A percentile compares a stretch with the other conserved stretches of the same genome.
These are phyloP conservation scores for Brachionus paranguensis DNA, from an alignment of 1,140 invertebrate genomes.

Conservation along the genomic window DNA sequence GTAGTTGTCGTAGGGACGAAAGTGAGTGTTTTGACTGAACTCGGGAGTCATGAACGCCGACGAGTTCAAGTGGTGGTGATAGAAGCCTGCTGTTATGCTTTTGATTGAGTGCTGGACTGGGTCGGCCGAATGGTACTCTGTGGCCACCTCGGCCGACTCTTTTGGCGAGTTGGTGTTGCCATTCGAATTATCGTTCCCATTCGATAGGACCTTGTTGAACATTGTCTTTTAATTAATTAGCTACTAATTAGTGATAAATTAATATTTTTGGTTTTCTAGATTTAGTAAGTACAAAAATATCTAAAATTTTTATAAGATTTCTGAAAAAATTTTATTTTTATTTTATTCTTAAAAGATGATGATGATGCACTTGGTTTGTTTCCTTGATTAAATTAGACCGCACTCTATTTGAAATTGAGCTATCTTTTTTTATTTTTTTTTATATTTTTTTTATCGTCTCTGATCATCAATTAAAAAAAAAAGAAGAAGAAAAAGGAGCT, in stretches of 20 bases:
- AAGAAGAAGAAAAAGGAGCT: background rate
- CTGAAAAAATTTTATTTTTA: background rate
- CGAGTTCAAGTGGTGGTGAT: background rate
- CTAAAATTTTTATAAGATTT: constrained; percentile 26
- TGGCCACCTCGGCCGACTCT: background rate
- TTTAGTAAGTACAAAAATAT: background rate
- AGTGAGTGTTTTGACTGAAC: background rate
- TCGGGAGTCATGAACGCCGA: constrained; percentile 19
- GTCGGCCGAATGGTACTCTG: background rate
- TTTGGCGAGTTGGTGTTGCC: constrained; percentile 6
- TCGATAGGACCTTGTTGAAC: constrained; percentile 20
- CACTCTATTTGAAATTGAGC: constrained; percentile 11
- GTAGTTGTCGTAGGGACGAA: background rate
- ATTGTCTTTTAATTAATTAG: background rate
- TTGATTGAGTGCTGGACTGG: constrained; percentile 13
- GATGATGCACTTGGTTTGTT: constrained; percentile 4
- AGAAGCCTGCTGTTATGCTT: background rate
- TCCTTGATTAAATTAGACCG: background rate
- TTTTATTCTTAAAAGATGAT: background rate
- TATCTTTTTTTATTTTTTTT: background rate
- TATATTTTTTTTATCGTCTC: background rate
- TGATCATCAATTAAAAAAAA: background rate
- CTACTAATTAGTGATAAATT: too few relatives aligned
- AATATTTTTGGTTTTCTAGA: too few relatives aligned
- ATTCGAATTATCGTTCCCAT: constrained; percentile 29